A percentile compares a stretch with the other conserved stretches of the same genome.
phyloP scores from a whole-genome alignment of 1,140 invertebrate species.

The Ctenoplectra terminalis region DNA sequence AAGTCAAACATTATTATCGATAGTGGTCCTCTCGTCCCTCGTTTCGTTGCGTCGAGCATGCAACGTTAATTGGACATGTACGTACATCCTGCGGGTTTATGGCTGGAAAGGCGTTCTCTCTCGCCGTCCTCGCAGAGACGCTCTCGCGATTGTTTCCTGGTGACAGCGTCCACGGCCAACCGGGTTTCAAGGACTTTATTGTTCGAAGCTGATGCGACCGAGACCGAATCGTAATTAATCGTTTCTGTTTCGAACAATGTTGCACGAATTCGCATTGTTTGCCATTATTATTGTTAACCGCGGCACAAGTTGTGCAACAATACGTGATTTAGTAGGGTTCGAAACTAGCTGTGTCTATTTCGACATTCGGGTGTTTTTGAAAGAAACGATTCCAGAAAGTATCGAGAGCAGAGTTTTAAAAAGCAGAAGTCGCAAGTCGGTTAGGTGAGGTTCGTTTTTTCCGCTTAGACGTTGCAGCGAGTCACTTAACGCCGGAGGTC shows the following conservation, averaged over 20 bases:
- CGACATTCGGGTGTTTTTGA: too few relatives aligned
- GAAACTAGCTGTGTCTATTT: background rate
- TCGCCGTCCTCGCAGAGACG: background rate
- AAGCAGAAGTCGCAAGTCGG: background rate
- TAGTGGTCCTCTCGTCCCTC: constrained; percentile 1
- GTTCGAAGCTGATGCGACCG: background rate
- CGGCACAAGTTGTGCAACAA: background rate
- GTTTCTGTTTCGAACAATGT: constrained; percentile 21
- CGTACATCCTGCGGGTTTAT: constrained; percentile 40
- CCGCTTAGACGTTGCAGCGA: too few relatives aligned
- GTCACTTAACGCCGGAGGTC: background rate
- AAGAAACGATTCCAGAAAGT: background rate
- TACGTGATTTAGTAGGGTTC: background rate
- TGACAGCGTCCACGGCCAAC: background rate
- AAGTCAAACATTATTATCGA: constrained; percentile 56
- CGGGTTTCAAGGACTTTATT: constrained; percentile 37
- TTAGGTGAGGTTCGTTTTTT: background rate
- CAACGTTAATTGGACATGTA: constrained; percentile 41
- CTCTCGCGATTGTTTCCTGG: background rate
- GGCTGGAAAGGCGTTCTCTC: constrained; percentile 26
- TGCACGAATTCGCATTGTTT: constrained; percentile 4
- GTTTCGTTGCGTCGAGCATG: constrained; percentile 16
- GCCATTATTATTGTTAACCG: constrained; percentile 8
- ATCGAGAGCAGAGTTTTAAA: background rate
- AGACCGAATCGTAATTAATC: constrained; percentile 27